Evolutionary conservation across 2,797 vertebrate genomes (phyloP).

Genomic region (Phylloscopus collybita): DNA sequence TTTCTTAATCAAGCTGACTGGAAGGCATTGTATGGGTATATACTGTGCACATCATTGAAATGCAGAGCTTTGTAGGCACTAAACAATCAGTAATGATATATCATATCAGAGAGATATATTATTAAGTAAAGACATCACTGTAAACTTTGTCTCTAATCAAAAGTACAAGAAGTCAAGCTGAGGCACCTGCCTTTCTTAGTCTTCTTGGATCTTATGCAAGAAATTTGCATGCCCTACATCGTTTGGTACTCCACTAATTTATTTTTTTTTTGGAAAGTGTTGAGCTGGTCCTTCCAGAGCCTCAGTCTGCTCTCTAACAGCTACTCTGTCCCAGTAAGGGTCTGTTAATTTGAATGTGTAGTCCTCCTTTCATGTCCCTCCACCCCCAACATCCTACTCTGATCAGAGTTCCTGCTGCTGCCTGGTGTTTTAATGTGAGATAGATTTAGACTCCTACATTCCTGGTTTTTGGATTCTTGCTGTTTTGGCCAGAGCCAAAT

Average conservation of each 20-base stretch:
- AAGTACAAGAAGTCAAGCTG: background rate
- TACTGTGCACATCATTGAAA: background rate
- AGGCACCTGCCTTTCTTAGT: background rate
- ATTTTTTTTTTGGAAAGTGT: background rate
- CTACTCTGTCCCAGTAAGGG: background rate
- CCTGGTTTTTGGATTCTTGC: background rate
- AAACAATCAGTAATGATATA: background rate
- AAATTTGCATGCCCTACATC: background rate
- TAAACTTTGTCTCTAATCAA: background rate
- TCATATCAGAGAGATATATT: background rate
- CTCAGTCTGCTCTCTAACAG: background rate
- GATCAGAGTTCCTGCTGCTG: background rate
- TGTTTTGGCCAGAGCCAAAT: background rate
- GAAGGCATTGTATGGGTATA: background rate
- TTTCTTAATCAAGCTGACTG: background rate
- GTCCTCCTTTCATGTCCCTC: background rate
- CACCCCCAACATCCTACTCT: background rate
- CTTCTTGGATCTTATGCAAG: background rate
- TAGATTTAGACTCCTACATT: background rate
- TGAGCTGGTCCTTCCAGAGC: background rate
- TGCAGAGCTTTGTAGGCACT: background rate
- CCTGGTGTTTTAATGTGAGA: background rate
- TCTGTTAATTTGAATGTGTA: rapidly evolving
- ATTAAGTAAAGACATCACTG: background rate
- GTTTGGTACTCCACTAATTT: background rate